These are phyloP conservation scores for Sphenopsis melanotis DNA, from an alignment of 2,797 vertebrate species.

Conservation along the genomic window DNA sequence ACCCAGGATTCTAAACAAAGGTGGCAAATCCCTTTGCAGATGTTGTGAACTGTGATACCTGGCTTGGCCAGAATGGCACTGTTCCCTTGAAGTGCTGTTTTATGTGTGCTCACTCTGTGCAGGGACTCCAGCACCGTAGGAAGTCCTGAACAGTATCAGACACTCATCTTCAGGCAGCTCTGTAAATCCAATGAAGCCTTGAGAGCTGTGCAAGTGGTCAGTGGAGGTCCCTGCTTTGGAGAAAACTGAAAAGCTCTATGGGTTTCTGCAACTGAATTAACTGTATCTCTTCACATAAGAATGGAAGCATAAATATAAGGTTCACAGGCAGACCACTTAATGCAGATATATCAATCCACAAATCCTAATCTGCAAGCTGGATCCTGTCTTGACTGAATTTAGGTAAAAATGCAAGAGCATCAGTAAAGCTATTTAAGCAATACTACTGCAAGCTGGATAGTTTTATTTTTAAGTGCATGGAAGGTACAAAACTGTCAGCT, in stretches of 20 bases:
- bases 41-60: background rate
- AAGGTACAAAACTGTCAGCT: background rate
- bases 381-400: background rate
- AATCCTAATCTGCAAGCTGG: background rate
- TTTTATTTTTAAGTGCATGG: background rate
- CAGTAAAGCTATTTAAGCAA: background rate
- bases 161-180: background rate
- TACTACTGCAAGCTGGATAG: background rate
- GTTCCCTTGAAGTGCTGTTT: background rate
- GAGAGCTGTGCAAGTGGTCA: background rate
- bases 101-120: fast-evolving
- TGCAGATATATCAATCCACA: background rate
- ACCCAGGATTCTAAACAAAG: background rate
- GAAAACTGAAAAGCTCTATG: background rate
- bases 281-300: background rate
- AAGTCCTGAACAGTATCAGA: background rate
- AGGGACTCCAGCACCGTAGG: fast-evolving
- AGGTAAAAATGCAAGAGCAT: background rate
- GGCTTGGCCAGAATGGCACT: background rate
- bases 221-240: background rate
- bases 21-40: background rate
- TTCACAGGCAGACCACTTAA: background rate
- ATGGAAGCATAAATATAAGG: background rate
- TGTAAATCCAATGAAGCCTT: background rate
- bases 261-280: background rate